Evolutionary conservation across 1,140 invertebrate species (phyloP), one percentile per base, ranked within the genome.

Genomic region (Cheumatopsyche charites): DNA sequence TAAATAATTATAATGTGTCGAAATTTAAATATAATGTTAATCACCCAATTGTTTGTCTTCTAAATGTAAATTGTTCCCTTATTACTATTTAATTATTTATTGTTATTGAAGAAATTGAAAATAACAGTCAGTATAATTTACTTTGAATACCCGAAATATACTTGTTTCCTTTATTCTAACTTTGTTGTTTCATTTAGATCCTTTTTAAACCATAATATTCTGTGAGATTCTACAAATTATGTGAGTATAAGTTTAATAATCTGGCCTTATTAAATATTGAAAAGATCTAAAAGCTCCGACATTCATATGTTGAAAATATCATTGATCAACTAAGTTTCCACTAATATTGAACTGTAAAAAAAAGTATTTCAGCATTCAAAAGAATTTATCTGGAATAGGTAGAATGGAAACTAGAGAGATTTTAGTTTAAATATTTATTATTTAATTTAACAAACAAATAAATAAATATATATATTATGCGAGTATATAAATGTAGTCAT

Each of bases 81-180:
- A 66, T 62, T 70, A 67, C 29, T 72, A 29, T 47, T 26, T 65
- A 9, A 21, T 62, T 52, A 62, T 62, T 41, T 55, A 65, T 65
- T 71, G 70, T 71, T 23, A 71, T 62, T 42, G 19, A 21, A 15
- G 29, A 65, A 36, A 36, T 65, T 67, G 15, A 45, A 67, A 61
- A 66, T 72, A 29, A 42, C 29, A 29, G 6, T 52, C 26, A 55
- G 49, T 72, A 69, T 72, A 61, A 65, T 69, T 73, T 73, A 41
- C 58, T 69, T 42, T 58, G 55, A 45, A 36, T 63, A 72, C 61
- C 72, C 72, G 63, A 73, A 73, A 72, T 73, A 73, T 73, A 73
- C 72, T 73, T 36, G 67, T 73, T 73, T 73, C 66, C 55, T 73
- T 73, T 68, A 73, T 43, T 73, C 61, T 68, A 25, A 3, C 1